Evolutionary conservation across 2,113 vertebrate species (phyloP).

Genomic region (Thermophis baileyi): DNA sequence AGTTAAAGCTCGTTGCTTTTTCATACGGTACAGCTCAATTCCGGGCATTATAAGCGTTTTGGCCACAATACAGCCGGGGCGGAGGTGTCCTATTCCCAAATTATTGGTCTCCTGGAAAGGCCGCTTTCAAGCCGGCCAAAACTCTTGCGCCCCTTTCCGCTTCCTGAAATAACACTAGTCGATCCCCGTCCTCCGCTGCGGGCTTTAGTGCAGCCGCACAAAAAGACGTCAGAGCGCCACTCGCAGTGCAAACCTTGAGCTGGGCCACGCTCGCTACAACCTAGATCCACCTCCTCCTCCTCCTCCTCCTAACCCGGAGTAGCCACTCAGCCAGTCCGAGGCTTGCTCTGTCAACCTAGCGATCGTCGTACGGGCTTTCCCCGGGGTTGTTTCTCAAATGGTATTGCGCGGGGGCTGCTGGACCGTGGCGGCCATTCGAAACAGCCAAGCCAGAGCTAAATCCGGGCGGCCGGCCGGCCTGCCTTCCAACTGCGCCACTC

Average conservation of each 20-base stretch:
- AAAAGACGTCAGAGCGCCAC: background rate
- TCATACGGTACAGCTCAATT: background rate
- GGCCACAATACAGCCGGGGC: background rate
- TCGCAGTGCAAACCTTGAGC: background rate
- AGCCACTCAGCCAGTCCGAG: background rate
- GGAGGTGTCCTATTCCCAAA: background rate
- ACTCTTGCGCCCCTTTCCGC: background rate
- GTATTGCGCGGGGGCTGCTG: background rate
- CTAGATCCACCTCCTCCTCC: background rate
- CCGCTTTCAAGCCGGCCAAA: background rate
- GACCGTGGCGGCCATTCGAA: background rate
- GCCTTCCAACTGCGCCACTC: conserved; percentile 57
- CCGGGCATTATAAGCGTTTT: background rate
- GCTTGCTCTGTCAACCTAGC: background rate
- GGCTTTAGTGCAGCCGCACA: background rate
- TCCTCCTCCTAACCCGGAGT: background rate
- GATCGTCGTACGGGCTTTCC: background rate
- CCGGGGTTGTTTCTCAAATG: background rate
- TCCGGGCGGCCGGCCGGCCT: background rate
- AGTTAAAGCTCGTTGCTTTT: background rate
- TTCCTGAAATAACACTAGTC: background rate
- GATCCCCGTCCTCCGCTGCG: background rate
- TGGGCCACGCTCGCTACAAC: background rate
- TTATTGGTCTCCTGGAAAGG: background rate
- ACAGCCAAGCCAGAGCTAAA: background rate